phyloP scores from a whole-genome alignment of 2,888 invertebrate genomes.

The Adelphocoris suturalis region DNA sequence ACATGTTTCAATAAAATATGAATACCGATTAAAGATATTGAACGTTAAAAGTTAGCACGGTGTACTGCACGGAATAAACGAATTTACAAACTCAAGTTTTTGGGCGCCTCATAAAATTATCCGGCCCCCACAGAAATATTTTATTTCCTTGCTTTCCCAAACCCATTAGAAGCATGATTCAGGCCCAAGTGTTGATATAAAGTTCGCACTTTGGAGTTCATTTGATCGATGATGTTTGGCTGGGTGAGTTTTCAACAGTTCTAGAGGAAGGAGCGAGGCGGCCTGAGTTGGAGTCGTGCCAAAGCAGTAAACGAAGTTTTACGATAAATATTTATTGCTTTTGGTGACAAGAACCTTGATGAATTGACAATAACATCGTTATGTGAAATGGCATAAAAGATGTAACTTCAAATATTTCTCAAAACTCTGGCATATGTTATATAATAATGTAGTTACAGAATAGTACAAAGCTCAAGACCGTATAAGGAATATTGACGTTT shows the following conservation, averaged over 20 bases:
- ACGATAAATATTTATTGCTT: slow-evolving; percentile 9
- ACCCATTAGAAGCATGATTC: background rate
- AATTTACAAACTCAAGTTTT: background rate
- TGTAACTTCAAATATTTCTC: background rate
- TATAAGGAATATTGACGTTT: too few species aligned
- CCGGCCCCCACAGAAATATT: background rate
- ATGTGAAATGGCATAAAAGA: background rate
- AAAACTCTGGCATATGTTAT: too few species aligned
- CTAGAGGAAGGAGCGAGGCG: slow-evolving; percentile 7
- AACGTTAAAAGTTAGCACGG: too few species aligned
- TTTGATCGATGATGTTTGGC: slow-evolving; percentile 42
- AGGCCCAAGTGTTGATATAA: slow-evolving; percentile 1
- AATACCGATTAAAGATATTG: too few species aligned
- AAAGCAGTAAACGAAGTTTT: slow-evolving; percentile 24
- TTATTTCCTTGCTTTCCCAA: background rate
- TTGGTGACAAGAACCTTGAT: background rate
- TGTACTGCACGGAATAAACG: background rate
- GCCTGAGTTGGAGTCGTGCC: background rate
- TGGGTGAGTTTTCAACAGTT: slow-evolving; percentile 40
- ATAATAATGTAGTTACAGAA: too few species aligned
- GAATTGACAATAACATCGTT: background rate
- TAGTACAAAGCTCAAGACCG: too few species aligned
- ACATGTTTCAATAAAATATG: too few species aligned
- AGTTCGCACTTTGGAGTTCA: slow-evolving; percentile 30
- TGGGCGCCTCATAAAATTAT: background rate